Evolutionary conservation across 2,888 invertebrate genomes (phyloP).

Genomic region (Phyto melanocephala): DNA sequence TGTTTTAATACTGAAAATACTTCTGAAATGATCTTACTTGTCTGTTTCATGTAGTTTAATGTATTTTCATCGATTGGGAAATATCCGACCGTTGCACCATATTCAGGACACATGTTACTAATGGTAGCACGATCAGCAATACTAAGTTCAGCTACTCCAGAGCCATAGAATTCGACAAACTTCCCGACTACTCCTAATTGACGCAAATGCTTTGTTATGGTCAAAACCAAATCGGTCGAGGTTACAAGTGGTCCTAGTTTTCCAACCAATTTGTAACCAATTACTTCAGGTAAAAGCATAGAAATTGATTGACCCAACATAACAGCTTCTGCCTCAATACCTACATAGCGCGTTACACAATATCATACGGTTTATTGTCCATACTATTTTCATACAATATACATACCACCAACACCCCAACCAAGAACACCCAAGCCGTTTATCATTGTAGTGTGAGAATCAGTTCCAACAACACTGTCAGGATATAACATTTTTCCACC

Average conservation of each 20-base stretch:
- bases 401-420: constrained; percentile 93
- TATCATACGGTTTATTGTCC: no score
- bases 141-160: constrained; percentile 92
- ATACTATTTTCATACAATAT: no score
- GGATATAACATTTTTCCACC: constrained; percentile 84
- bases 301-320: constrained; percentile 99
- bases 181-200: constrained; percentile 98
- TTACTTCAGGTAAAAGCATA: constrained; percentile 96
- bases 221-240: constrained; percentile 97
- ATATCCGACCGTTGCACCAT: constrained; percentile 97
- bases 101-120: constrained; percentile 99
- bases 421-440: constrained; percentile 97
- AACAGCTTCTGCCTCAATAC: constrained; percentile 99
- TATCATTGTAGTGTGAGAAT: constrained; percentile 99
- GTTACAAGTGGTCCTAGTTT: constrained; percentile 90
- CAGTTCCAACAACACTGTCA: constrained; percentile 97
- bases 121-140: constrained; percentile 99
- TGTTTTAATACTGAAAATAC: background rate
- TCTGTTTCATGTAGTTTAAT: constrained; percentile 90
- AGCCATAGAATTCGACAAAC: constrained; percentile 99
- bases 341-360: constrained; percentile 74
- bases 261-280: constrained; percentile 94
- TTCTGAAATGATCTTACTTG: constrained; percentile 81
- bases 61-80: constrained; percentile 94
- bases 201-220: constrained; percentile 96